A percentile compares a stretch with the other conserved stretches of the same genome.
These are phyloP conservation scores for Blastomussa wellsi DNA, from an alignment of 92 coral and sea anemone genomes.

Conservation along the genomic window DNA sequence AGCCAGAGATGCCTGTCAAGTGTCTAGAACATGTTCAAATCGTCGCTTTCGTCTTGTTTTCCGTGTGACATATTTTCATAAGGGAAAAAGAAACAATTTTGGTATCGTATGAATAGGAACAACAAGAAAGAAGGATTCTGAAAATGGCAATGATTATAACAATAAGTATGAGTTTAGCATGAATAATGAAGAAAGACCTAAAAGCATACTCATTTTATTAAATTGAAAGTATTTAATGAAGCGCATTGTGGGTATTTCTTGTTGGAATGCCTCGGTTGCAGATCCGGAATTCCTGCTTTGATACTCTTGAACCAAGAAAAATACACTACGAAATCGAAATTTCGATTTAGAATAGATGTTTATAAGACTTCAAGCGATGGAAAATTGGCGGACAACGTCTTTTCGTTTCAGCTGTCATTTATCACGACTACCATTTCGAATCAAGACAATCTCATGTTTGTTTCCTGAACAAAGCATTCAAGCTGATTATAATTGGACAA, in stretches of 20 bases:
- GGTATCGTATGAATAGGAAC: not conserved
- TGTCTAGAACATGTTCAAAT: not conserved
- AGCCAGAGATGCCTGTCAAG: not conserved
- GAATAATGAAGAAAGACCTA: not conserved
- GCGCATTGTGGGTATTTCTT: not conserved
- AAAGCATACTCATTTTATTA: not conserved
- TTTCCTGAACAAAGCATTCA: not conserved
- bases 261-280: not conserved
- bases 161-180: not conserved
- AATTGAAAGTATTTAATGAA: not conserved
- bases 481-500: constrained; percentile 20
- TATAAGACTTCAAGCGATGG: not conserved
- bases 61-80: not conserved
- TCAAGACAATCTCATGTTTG: constrained; percentile 4
- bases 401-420: not conserved
- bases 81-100: not conserved
- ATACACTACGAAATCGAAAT: not conserved
- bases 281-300: not conserved
- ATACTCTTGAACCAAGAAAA: not conserved
- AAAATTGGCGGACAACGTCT: not conserved
- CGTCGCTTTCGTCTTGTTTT: not conserved
- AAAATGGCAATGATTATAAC: not conserved
- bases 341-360: not conserved
- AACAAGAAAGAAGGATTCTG: not conserved
- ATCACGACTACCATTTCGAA: not conserved